These are phyloP conservation scores for Todiramphus chloris DNA, from an alignment of 2,113 vertebrate species.

Conservation along the genomic window DNA sequence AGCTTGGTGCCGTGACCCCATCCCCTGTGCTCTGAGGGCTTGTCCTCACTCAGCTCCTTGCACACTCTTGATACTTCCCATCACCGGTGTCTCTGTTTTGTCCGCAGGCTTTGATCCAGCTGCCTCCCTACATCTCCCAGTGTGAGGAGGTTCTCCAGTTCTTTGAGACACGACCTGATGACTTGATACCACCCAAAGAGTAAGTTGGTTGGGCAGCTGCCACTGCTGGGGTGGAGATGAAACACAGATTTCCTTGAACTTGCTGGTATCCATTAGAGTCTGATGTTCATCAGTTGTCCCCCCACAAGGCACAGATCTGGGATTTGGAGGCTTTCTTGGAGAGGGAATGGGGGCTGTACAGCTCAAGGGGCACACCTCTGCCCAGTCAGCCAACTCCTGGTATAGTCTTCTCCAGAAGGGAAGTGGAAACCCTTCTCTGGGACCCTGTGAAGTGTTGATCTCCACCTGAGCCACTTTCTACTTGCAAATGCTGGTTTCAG, in stretches of 20 bases:
- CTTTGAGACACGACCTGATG: constrained; percentile 96
- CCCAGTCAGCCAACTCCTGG: neutral
- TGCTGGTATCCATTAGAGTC: neutral
- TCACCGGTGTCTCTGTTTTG: neutral
- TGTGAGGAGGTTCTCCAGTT: constrained; percentile 96
- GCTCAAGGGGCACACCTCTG: neutral
- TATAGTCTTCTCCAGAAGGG: neutral
- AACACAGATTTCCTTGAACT: neutral
- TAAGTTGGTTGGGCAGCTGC: constrained; percentile 67
- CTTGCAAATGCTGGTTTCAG: neutral
- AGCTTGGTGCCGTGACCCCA: fast-evolving
- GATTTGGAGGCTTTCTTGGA: neutral
- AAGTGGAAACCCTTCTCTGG: neutral
- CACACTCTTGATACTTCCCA: neutral
- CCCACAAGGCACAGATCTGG: fast-evolving
- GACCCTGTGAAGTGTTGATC: neutral
- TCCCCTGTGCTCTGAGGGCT: neutral
- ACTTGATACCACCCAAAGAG: constrained; percentile 94
- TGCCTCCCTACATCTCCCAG: constrained; percentile 97
- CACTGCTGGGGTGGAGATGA: neutral
- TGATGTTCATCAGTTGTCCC: fast-evolving
- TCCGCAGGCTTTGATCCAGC: constrained; percentile 90
- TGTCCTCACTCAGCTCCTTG: neutral
- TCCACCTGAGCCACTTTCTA: neutral
- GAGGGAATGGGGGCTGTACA: neutral